These are phyloP conservation scores for Eristalis arbustorum DNA, from an alignment of 2,888 invertebrate genomes.

Conservation along the genomic window DNA sequence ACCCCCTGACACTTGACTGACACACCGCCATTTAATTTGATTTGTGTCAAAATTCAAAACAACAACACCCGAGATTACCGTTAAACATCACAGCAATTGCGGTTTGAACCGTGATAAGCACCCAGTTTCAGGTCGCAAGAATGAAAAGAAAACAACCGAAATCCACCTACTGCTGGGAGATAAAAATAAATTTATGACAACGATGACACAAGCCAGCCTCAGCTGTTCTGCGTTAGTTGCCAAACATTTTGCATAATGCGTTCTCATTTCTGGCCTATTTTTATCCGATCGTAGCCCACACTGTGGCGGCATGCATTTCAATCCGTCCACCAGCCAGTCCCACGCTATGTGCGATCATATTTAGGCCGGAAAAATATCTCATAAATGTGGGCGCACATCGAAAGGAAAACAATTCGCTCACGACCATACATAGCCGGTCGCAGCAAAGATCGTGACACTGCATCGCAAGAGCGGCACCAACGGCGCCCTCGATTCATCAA, in stretches of 20 bases:
- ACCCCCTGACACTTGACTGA: not conserved
- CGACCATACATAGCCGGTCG: not conserved
- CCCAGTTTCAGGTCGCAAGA: too few relatives aligned
- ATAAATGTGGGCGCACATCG: conserved; percentile 28
- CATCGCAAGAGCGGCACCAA: conserved; percentile 27
- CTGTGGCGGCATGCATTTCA: not conserved
- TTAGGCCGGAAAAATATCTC: not conserved
- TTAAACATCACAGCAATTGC: not conserved
- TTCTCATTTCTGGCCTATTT: conserved; percentile 2
- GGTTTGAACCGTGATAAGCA: not conserved
- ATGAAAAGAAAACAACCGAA: not conserved
- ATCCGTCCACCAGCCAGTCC: not conserved
- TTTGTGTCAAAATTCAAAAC: not conserved
- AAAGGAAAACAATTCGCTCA: conserved; percentile 5
- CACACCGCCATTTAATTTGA: not conserved
- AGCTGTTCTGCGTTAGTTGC: conserved; percentile 16
- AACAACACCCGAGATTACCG: not conserved
- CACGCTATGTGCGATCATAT: not conserved
- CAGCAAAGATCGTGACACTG: not conserved
- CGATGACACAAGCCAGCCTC: not conserved
- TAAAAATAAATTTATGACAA: not conserved
- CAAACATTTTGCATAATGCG: conserved; percentile 6
- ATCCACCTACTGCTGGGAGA: not conserved
- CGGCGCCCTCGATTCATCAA: conserved; percentile 54
- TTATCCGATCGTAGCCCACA: not conserved